Base-by-base conservation (phyloP, 2,113 vertebrate genomes). In the Scopus umbretta region DNA sequence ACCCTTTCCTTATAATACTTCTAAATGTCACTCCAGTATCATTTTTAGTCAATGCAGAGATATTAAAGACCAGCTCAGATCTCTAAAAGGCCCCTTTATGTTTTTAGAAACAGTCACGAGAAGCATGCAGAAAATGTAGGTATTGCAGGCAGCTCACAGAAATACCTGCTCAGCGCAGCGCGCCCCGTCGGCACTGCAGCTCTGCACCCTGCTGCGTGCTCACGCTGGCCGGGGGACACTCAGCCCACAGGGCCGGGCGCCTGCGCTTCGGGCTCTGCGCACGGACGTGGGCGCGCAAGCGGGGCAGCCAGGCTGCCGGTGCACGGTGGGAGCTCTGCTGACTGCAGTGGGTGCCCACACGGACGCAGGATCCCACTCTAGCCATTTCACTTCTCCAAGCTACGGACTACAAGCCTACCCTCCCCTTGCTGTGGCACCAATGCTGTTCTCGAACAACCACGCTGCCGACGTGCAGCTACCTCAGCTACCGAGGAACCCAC, bases 151-250 rank as follows among this genome's bases (percentile, higher is more conserved):
- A 40, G 78, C 55, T 13, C 42, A 4, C 45, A 7, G 82, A 36
- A 52, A 36, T 1, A 23, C 5, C 34, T 6, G 65, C 72, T 14
- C 11, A 1, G 42, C 2, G 26, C 89, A 8, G 67, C 34, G 5
- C 3, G 5, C 76, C 36, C 10, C 13, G 12, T 7, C 8, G 10
- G 7, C 34, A 7, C 70, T 5, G 45, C 88, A 21, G 72, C 88
- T 29, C 56, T 5, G 36, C 62, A 7, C 43, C 26, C 15, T 6
- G 7, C 55, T 9, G 40, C 34, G 3, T 3, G 42, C 21, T 56
- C 43, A 1, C 7, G 2, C 66, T 3, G 18, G 16, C 50, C 32
- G 4, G 15, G 23, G 58, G 21, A 55, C 1, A 18, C 30, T 5
- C 52, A 18, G 65, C 55, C 38, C 27, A 2, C 29, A 0, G 58